Evolutionary conservation across 2,888 invertebrate genomes (phyloP), one percentile per base, ranked within the genome.

Genomic region (Pimpla rufipes): DNA sequence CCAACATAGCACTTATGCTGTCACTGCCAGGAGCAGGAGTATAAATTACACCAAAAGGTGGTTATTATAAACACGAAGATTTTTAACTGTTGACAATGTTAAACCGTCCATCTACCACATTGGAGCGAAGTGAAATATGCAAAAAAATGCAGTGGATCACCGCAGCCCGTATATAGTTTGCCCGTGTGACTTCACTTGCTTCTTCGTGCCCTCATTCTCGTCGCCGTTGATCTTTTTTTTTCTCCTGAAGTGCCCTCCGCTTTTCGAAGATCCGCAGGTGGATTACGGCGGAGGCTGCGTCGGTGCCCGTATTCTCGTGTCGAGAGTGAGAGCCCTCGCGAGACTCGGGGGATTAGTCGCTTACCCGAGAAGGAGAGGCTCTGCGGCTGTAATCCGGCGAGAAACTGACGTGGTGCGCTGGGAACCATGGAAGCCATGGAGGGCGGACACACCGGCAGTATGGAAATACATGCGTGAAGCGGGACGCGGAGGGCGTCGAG

Each of bases 261-360:
- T 45, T 74, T 50, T 71, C 66, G 47, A 37, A 29, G 67, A 67
- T 59, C 67, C 76, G 67, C 81, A 84, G 84, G 79, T 79, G 84
- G 81, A 81, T 84, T 79, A 81, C 52, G 13, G 67, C 45, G 50
- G 76, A 67, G 62, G 59, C 52, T 29, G 71, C 57, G 29, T 29
- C 8, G 50, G 42, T 52, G 67, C 50, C 42, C 55, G 70, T 71
- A 50, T 76, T 78, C 68, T 67, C 66, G 37, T 21, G n/a, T 29
- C 21, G 23, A n/a, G 64, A 50, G 81, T 52, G 70, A 16, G 68
- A 35, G 50, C 50, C 66, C 68, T 59, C 62, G 55, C 67, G 74
- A 68, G 84, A 79, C 70, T 75, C 81, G 18, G 23, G 74, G 84
- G 84, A 81, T 84, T 84, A 81, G 84, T 81, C 71, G 71, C 79